A percentile compares a stretch with the other conserved stretches of the same genome.
Conservation (phyloP, 2,888 invertebrate genomes). For the Ganaspis brasiliensis region DNA sequence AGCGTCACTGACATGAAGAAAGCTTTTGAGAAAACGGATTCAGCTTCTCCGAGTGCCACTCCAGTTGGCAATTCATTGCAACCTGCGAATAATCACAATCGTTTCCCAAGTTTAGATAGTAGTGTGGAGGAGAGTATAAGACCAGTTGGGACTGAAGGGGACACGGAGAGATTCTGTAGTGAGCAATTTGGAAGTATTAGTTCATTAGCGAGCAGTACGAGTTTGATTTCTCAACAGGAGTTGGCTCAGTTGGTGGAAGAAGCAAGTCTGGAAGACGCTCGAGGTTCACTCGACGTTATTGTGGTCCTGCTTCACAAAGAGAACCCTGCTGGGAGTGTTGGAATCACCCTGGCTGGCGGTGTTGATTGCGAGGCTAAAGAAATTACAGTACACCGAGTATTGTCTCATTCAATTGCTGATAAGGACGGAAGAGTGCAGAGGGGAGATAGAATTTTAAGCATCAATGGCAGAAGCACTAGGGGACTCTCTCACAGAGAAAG, state of each 20-base stretch:
- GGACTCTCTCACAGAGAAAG: conserved; percentile 94
- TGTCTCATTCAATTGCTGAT: conserved; percentile 92
- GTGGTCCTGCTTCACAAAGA: conserved; percentile 87
- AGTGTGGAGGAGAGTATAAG: conserved; percentile 81
- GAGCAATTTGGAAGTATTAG: conserved; percentile 83
- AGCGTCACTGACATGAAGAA: conserved; percentile 84
- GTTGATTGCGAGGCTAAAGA: conserved; percentile 95
- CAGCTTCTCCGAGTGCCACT: conserved; percentile 33
- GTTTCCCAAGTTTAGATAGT: conserved; percentile 83
- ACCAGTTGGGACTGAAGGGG: conserved; percentile 67
- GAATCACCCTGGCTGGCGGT: conserved; percentile 94
- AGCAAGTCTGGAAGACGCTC: conserved; percentile 84
- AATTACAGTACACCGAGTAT: conserved; percentile 94
- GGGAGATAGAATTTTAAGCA: conserved; percentile 93
- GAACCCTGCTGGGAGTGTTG: conserved; percentile 88
- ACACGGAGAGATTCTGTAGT: conserved; percentile 68
- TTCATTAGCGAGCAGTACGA: conserved; percentile 83
- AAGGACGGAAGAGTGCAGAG: conserved; percentile 92
- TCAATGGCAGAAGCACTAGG: conserved; percentile 92
- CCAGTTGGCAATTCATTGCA: conserved; percentile 41
- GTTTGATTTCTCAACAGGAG: conserved; percentile 84
- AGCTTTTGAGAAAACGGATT: conserved; percentile 82
- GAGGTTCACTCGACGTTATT: conserved; percentile 82
- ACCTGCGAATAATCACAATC: conserved; percentile 70
- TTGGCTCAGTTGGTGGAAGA: conserved; percentile 86